Percentiles rank a stretch among this genome's conserved stretches.
Evolutionary conservation across 2,113 vertebrate genomes (phyloP).

Genomic region (Oreochromis spilurus): DNA sequence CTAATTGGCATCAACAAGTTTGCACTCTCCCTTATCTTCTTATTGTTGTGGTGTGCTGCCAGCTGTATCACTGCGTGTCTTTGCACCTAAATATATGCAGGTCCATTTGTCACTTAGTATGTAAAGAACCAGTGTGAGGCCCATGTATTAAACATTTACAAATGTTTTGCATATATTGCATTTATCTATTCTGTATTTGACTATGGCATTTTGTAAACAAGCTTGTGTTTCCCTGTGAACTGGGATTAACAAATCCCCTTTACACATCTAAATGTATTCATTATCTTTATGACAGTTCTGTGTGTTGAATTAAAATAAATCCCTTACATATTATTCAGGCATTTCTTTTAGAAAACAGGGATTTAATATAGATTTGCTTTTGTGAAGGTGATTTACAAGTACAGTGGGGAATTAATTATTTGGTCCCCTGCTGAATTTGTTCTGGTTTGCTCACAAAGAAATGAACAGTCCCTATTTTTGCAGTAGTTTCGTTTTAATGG

Average conservation of each 20-base stretch:
- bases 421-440: background rate
- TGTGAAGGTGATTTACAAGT: background rate
- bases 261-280: background rate
- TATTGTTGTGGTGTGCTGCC: background rate
- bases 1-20: background rate
- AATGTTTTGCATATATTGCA: background rate
- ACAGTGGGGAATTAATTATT: background rate
- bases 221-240: background rate
- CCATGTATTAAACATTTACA: background rate
- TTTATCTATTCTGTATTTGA: background rate
- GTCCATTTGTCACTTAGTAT: background rate
- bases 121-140: background rate
- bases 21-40: background rate
- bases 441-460: background rate
- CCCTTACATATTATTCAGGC: background rate
- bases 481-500: background rate
- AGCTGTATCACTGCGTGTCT: background rate
- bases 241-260: background rate
- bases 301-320: constrained; percentile 10
- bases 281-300: background rate
- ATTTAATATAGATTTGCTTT: background rate
- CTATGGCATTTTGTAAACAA: background rate
- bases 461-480: background rate
- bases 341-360: background rate
- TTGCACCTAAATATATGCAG: background rate